phyloP scores from a whole-genome alignment of 2,113 vertebrate species.

The Trematocara macrostoma region DNA sequence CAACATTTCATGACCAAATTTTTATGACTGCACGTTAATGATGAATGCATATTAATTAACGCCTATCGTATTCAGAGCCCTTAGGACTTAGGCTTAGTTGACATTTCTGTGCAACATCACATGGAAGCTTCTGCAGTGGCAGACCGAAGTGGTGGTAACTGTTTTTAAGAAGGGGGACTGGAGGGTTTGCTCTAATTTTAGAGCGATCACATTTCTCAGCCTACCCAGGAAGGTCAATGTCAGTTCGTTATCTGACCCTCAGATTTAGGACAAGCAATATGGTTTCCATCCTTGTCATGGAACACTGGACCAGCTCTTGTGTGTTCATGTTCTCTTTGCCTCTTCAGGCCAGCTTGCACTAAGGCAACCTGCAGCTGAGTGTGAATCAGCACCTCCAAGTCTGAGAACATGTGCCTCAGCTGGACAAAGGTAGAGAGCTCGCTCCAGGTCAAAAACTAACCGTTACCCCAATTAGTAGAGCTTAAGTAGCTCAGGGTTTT shows the following conservation, averaged over 20 bases:
- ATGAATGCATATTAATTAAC: not conserved
- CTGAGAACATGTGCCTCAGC: not conserved
- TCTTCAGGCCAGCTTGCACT: not conserved
- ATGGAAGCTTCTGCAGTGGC: not conserved
- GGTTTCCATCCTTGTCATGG: not conserved
- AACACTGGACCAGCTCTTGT: not conserved
- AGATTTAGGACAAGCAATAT: not conserved
- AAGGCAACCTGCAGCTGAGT: not conserved
- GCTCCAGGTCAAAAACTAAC: not conserved
- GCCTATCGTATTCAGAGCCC: fast-evolving
- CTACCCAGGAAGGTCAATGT: not conserved
- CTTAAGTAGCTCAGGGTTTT: not conserved
- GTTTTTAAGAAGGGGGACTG: not conserved
- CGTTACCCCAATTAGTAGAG: not conserved
- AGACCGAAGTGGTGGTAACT: not conserved
- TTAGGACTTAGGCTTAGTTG: not conserved
- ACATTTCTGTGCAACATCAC: fast-evolving
- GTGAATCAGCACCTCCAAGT: not conserved
- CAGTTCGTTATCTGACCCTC: not conserved
- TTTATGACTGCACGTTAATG: fast-evolving
- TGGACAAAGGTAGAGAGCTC: not conserved
- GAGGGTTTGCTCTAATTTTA: not conserved
- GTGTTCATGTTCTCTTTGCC: not conserved
- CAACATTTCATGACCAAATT: not conserved
- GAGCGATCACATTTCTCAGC: not conserved